Evolutionary conservation across 2,797 vertebrate species (phyloP), one percentile per base, ranked within the genome.

Genomic region (Ptychobarbus kaznakovi): DNA sequence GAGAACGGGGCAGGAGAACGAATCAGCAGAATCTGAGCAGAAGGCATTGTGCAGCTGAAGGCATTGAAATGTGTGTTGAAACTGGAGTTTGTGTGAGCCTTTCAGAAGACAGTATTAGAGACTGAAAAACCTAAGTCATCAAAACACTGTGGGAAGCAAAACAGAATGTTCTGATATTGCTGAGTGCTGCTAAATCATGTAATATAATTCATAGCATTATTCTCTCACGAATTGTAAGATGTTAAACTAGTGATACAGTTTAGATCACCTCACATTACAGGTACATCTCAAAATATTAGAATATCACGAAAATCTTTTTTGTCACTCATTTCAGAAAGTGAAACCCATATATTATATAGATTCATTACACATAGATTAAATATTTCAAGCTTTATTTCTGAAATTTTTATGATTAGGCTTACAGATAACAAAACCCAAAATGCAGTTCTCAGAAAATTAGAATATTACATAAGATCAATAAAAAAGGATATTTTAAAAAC

Each of bases 21-120:
- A 81, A 86, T 79, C 75, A 87, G 83, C 81, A 86, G 77, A 86
- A 89, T 68, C 72, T 74, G 80, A 89, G 87, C 69, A 86, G 75
- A 82, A 81, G 73, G 51, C 86, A 86, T 76, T 70, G 40, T 38
- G 38, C 22, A 65, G 63, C 56, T 83, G 32, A 32, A 32, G 32
- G 75, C 73, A 81, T 83, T 25, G 61, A 83, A 49, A 72, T 49
- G 4, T 46, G 38, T 35, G n/a, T 53, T 69, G 38, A 66, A 66
- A 66, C 63, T 66, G 28, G 28, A 11, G 20, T 61, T 73, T 80
- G 25, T 74, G 44, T 15, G 51, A 75, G 28, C 35, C 42, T 51
- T 35, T 49, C 16, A 38, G 32, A 32, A 49, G 10, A 32, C 49
- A 25, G 25, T 18, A 32, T 53, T 79, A 80, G 25, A 40, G 11